Evolutionary conservation across 1,140 invertebrate species (phyloP).

Genomic region (Drosophila repleta): DNA sequence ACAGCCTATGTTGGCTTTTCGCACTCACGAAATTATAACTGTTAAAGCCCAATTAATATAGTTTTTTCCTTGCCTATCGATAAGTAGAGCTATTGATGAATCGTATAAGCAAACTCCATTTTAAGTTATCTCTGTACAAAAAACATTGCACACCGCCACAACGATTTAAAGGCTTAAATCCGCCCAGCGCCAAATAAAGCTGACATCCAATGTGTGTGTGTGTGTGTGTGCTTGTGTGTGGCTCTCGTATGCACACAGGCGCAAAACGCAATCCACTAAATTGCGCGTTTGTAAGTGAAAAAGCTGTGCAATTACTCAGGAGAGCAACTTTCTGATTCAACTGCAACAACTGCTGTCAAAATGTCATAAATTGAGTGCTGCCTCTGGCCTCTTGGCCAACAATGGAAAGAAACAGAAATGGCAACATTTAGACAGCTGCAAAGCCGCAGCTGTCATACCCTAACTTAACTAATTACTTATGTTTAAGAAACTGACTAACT

Average conservation of each 20-base stretch:
- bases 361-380: slow-evolving; percentile 76
- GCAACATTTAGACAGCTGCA: slow-evolving; percentile 4
- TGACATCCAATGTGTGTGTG: not conserved
- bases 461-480: slow-evolving; percentile 2
- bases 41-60: too few relatives aligned
- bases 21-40: too few relatives aligned
- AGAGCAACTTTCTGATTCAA: slow-evolving; percentile 77
- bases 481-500: not conserved
- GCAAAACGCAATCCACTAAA: slow-evolving; percentile 68
- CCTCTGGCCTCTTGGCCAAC: slow-evolving; percentile 22
- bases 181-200: not conserved
- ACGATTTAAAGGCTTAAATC: slow-evolving; percentile 18
- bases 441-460: slow-evolving; percentile 19
- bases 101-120: not conserved
- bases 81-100: not conserved
- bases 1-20: too few relatives aligned
- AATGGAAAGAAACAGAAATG: slow-evolving; percentile 37
- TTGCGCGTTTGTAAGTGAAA: slow-evolving; percentile 76
- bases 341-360: slow-evolving; percentile 82
- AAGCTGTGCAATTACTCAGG: slow-evolving; percentile 77
- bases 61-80: not conserved
- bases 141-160: not conserved
- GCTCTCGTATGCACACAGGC: slow-evolving; percentile 18
- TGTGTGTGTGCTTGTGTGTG: not conserved
- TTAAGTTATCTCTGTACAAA: not conserved